A percentile compares a stretch with the other conserved stretches of the same genome.
Evolutionary conservation across 2,113 vertebrate species (phyloP).

Genomic region (Crotalus viridis): DNA sequence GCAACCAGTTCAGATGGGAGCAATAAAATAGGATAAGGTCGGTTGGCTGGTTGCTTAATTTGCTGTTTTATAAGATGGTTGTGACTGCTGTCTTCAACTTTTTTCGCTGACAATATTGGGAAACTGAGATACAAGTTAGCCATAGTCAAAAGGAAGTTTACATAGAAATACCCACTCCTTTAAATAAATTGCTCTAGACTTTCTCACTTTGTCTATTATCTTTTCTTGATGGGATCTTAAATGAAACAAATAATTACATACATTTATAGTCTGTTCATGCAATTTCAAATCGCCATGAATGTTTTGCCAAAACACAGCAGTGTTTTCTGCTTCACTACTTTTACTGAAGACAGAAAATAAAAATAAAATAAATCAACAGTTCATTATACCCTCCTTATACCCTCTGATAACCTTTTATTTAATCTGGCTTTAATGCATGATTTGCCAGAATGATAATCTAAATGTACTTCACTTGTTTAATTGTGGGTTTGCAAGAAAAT

Average conservation of each 20-base stretch:
- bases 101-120: background rate
- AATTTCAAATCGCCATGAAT: constrained; percentile 31
- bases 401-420: constrained; percentile 49
- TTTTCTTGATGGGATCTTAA: constrained; percentile 41
- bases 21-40: background rate
- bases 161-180: background rate
- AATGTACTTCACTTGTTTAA: constrained; percentile 55
- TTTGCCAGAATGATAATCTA: constrained; percentile 59
- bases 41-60: background rate
- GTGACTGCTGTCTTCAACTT: background rate
- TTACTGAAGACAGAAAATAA: constrained; percentile 21
- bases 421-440: constrained; percentile 61
- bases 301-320: constrained; percentile 34
- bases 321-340: constrained; percentile 26
- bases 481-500: constrained; percentile 58
- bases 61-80: background rate
- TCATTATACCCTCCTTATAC: constrained; percentile 33
- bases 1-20: background rate
- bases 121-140: background rate
- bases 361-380: background rate
- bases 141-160: background rate
- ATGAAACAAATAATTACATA: constrained; percentile 27
- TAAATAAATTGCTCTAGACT: constrained; percentile 17
- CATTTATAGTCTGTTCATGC: constrained; percentile 24
- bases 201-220: constrained; percentile 14